phyloP scores from a whole-genome alignment of 1,140 invertebrate species.

The Pseudoatta argentina region DNA sequence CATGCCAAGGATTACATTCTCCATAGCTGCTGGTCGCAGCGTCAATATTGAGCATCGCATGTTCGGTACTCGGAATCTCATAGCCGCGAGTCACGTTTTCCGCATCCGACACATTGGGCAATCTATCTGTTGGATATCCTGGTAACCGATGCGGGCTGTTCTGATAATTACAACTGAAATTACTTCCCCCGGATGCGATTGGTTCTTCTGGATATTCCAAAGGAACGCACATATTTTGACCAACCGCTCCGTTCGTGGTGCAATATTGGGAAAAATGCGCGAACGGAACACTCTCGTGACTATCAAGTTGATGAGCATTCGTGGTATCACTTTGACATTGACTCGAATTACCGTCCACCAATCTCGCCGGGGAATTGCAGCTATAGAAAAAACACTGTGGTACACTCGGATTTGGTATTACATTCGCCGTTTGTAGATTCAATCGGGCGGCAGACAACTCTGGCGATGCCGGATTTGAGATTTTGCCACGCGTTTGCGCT shows the following conservation, averaged over 20 bases:
- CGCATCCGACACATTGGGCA: constrained; percentile 63
- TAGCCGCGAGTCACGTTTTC: constrained; percentile 62
- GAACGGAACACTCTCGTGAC: constrained; percentile 55
- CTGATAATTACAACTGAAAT: constrained; percentile 49
- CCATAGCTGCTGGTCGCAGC: constrained; percentile 63
- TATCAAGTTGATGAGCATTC: constrained; percentile 50
- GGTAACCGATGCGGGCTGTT: constrained; percentile 34
- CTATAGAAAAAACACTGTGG: constrained; percentile 77
- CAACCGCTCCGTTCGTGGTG: constrained; percentile 41
- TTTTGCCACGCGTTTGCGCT: constrained; percentile 82
- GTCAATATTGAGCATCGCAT: constrained; percentile 66
- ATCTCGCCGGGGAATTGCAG: constrained; percentile 72
- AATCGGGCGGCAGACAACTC: constrained; percentile 67
- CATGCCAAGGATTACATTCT: constrained; percentile 59
- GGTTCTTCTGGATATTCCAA: constrained; percentile 59
- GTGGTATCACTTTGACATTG: constrained; percentile 58
- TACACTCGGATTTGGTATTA: constrained; percentile 64
- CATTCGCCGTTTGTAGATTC: constrained; percentile 52
- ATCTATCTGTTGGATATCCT: constrained; percentile 53
- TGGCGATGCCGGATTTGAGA: constrained; percentile 77
- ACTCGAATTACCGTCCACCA: constrained; percentile 56
- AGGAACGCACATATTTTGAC: constrained; percentile 69
- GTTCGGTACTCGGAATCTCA: constrained; percentile 56
- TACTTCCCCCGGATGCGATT: constrained; percentile 25
- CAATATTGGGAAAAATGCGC: constrained; percentile 74